Evolutionary conservation across 2,113 vertebrate genomes (phyloP), one percentile per base, ranked within the genome.

Genomic region (Siniperca knerii): DNA sequence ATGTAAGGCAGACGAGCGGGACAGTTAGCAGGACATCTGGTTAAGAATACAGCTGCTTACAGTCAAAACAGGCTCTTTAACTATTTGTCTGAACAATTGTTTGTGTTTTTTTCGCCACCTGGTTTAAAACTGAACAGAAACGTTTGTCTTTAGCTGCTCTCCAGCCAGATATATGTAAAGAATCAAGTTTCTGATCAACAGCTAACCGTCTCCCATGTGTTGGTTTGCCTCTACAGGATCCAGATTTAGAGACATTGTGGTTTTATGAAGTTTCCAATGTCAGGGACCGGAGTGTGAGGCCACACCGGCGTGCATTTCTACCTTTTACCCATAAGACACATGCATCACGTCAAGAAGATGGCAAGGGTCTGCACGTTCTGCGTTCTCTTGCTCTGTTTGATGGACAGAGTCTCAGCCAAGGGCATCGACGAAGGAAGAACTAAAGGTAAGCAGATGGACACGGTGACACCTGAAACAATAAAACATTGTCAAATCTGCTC

Each of bases 281-380:
- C 89, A 87, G 86, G 62, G 81, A 73, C 79, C 25, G 70, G 90
- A 67, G 84, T 81, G 86, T 95, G 89, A 95, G 83, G 92, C 92
- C 88, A 71, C 46, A 6, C 15, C 4, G 15, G 46, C 44, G 46
- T 62, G 20, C 29, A 52, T 20, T 69, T 75, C 42, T 74, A 25
- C 75, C 35, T 46, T 87, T 77, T 33, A 75, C 58, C 33, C 67
- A 61, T n/a, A 70, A 82, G 66, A 87, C 61, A 81, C 55, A 18
- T n/a, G 1, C 64, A 2, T 71, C 78, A 74, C 67, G 20, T 82
- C 70, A 42, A 77, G 88, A 93, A 91, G 91, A 95, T 95, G 94
- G 79, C 7, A 62, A 85, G 78, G 75, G 73, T 92, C 87, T 93
- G 77, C 84, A 85, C 79, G 15, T 62, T 94, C 79, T 92, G 90